Base-by-base conservation (phyloP, 2,113 vertebrate genomes). In the Furnarius figulus region DNA sequence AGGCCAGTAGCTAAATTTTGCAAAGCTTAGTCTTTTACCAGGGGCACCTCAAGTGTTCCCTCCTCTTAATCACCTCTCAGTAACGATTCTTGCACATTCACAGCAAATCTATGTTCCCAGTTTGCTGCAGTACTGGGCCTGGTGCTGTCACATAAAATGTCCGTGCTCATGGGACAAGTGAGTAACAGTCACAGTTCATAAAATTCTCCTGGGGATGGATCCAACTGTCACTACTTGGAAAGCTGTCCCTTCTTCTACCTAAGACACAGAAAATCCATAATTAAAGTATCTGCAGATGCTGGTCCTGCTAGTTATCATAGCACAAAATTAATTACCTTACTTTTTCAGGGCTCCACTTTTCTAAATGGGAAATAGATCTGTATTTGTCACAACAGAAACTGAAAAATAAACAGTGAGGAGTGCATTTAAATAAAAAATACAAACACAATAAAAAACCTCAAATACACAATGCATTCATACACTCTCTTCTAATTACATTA, bases 81-180 rank as follows among this genome's bases (percentile, higher is more conserved):
- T 7, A 31, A 65, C 14, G 8, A 65, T 28, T 83, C 37, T n/a
- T 47, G 49, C 46, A 73, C 3, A 17, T 28, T 42, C 27, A 62
- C 7, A 68, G 40, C 1, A 1, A 44, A 82, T 28, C 8, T 14
- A 4, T 0, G 0, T 6, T 14, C 15, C 8, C 55, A 53, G 16
- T 25, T 53, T 27, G 63, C 53, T 42, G 22, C 55, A 44, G 23
- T 18, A 58, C 5, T 22, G n/a, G 20, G 49, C 30, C 66, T 47
- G 21, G 39, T 47, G 28, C 53, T 86, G 30, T 80, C 63, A 72
- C 11, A 16, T 17, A 31, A 6, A 35, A 20, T 3, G 3, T 17
- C 24, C 31, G 49, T 2, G 21, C 9, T 59, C 67, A 37, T 0
- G 7, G 17, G 35, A 47, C 20, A 56, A 47, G 12, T 6, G 10